These are phyloP conservation scores for Salarias fasciatus DNA, from an alignment of 2,797 vertebrate genomes.

Conservation along the genomic window DNA sequence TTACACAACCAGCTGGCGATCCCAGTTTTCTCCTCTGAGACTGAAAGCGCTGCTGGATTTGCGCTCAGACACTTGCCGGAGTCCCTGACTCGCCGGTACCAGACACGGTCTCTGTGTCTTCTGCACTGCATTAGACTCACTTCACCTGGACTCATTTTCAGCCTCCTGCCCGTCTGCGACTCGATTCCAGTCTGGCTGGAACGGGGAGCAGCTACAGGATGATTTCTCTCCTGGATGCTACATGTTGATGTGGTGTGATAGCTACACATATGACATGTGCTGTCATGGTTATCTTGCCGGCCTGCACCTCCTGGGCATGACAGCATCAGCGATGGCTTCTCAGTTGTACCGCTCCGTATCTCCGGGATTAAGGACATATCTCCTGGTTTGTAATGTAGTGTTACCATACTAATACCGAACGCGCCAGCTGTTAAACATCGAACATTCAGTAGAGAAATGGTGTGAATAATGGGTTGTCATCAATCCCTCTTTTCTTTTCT, in stretches of 20 bases:
- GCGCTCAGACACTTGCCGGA: too few species aligned
- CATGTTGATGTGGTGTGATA: conserved; percentile 50
- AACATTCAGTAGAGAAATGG: conserved; percentile 24
- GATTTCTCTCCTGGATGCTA: conserved; percentile 25
- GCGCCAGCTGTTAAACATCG: conserved; percentile 38
- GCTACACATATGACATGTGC: conserved; percentile 62
- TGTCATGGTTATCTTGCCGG: conserved; percentile 57
- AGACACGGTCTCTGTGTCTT: too few species aligned
- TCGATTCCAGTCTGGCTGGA: background rate
- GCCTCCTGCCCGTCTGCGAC: background rate
- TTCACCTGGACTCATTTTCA: conserved; percentile 3
- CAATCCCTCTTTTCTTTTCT: too few species aligned
- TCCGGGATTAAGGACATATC: conserved; percentile 40
- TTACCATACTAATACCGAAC: conserved; percentile 37
- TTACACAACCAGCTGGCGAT: too few species aligned
- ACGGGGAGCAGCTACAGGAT: conserved; percentile 12
- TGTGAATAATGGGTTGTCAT: too few species aligned
- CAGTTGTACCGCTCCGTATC: conserved; percentile 50
- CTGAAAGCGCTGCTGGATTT: too few species aligned
- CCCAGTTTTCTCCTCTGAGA: too few species aligned
- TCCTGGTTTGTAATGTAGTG: conserved; percentile 47
- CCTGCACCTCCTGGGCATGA: conserved; percentile 54
- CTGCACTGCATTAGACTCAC: too few species aligned
- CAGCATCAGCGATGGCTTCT: conserved; percentile 48
- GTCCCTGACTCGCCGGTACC: too few species aligned